A percentile compares a stretch with the other conserved stretches of the same genome.
Evolutionary conservation across 2,797 vertebrate genomes (phyloP).

Genomic region (Dermochelys coriacea): DNA sequence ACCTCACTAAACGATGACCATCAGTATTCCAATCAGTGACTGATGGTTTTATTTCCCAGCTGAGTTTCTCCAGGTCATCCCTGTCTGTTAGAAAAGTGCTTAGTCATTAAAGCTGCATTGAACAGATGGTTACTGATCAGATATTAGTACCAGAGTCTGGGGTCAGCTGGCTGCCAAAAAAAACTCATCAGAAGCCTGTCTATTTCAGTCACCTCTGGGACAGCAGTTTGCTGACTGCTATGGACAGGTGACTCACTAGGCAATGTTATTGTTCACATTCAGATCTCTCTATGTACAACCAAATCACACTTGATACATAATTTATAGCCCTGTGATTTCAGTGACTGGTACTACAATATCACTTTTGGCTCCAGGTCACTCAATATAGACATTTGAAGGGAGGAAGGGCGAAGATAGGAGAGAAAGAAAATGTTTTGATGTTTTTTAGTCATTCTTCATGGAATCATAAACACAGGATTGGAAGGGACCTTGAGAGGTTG

Average conservation of each 20-base stretch:
- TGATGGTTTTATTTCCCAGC: slow-evolving; percentile 81
- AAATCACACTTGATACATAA: slow-evolving; percentile 46
- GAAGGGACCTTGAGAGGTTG: background rate
- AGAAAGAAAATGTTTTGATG: slow-evolving; percentile 6
- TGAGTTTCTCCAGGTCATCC: slow-evolving; percentile 80
- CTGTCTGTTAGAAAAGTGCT: slow-evolving; percentile 70
- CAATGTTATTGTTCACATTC: slow-evolving; percentile 1
- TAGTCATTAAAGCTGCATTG: slow-evolving; percentile 73
- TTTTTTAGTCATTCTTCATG: background rate
- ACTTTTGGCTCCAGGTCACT: slow-evolving; percentile 30
- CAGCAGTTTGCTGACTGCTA: slow-evolving; percentile 39
- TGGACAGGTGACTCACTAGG: slow-evolving; percentile 44
- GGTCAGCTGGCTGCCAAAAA: slow-evolving; percentile 77
- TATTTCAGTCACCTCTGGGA: slow-evolving; percentile 44
- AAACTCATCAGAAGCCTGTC: slow-evolving; percentile 49
- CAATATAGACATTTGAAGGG: slow-evolving; percentile 15
- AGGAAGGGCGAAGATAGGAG: background rate
- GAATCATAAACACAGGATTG: background rate
- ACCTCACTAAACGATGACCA: slow-evolving; percentile 72
- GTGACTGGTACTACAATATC: slow-evolving; percentile 45
- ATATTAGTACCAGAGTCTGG: slow-evolving; percentile 79
- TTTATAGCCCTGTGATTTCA: slow-evolving; percentile 34
- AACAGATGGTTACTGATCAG: slow-evolving; percentile 88
- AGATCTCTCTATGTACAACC: background rate
- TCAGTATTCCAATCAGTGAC: slow-evolving; percentile 75